Percentiles rank a stretch among this genome's conserved stretches.
Evolutionary conservation across 2,113 vertebrate genomes (phyloP).

Genomic region (Haemorhous mexicanus): DNA sequence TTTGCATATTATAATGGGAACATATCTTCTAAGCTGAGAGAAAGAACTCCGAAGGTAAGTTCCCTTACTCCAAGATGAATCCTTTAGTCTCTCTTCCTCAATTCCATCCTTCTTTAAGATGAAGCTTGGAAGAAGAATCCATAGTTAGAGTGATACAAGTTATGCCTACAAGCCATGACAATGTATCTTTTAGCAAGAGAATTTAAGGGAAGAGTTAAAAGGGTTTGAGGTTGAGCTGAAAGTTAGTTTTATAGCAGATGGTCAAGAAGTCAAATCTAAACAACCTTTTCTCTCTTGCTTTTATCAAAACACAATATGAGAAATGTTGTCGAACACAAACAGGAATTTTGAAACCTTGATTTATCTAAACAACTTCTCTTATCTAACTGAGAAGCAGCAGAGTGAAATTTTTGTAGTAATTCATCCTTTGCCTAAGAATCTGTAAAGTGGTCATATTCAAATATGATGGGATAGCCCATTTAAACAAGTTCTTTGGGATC

Average conservation of each 20-base stretch:
- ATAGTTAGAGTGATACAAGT: slow-evolving; percentile 10
- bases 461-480: background rate
- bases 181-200: background rate
- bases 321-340: background rate
- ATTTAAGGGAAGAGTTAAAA: background rate
- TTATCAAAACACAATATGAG: slow-evolving; percentile 24
- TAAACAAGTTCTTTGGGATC: background rate
- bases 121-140: slow-evolving; percentile 25
- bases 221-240: background rate
- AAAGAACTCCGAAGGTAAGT: background rate
- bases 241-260: background rate
- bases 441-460: background rate
- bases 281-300: background rate
- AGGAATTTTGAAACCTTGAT: background rate
- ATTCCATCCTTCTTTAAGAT: slow-evolving; percentile 17
- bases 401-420: background rate
- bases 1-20: background rate
- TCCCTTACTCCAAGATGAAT: slow-evolving; percentile 2
- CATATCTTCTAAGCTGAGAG: background rate
- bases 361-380: background rate
- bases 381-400: background rate
- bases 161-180: background rate
- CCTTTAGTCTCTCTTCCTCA: slow-evolving; percentile 13
- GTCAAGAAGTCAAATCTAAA: background rate
- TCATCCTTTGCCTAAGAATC: background rate